phyloP scores from a whole-genome alignment of 2,888 invertebrate genomes.

The Electrophaes corylata region DNA sequence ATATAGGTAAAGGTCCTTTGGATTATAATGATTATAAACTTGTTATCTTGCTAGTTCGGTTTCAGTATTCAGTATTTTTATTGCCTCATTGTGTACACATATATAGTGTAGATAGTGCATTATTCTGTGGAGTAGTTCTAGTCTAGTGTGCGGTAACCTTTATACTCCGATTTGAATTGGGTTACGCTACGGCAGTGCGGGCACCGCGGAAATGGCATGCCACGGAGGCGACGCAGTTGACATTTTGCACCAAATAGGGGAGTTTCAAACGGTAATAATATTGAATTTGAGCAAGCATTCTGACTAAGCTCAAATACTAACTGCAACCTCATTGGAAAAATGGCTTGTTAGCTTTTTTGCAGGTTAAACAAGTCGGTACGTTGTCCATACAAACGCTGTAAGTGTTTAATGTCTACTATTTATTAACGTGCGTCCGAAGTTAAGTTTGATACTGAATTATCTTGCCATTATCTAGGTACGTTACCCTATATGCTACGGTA shows the following conservation, averaged over 20 bases:
- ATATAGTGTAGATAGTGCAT: background rate
- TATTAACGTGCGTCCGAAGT: no score
- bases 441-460: no score
- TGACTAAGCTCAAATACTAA: background rate
- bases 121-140: background rate
- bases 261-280: slow-evolving; percentile 19
- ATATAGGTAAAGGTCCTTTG: no score
- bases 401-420: no score
- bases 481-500: no score
- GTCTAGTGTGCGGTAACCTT: background rate
- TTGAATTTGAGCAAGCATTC: slow-evolving; percentile 11
- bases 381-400: no score
- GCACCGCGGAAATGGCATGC: slow-evolving; percentile 50
- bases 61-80: no score
- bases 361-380: no score
- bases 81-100: no score
- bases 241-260: slow-evolving; percentile 26
- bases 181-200: slow-evolving; percentile 38
- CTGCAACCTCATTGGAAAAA: background rate
- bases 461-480: no score
- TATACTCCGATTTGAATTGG: slow-evolving; percentile 22
- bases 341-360: background rate
- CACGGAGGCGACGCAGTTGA: slow-evolving; percentile 39
- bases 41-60: no score
- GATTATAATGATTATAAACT: no score